Base-by-base conservation (phyloP, 2,888 invertebrate species). In the Lithophane semibrunnea region DNA sequence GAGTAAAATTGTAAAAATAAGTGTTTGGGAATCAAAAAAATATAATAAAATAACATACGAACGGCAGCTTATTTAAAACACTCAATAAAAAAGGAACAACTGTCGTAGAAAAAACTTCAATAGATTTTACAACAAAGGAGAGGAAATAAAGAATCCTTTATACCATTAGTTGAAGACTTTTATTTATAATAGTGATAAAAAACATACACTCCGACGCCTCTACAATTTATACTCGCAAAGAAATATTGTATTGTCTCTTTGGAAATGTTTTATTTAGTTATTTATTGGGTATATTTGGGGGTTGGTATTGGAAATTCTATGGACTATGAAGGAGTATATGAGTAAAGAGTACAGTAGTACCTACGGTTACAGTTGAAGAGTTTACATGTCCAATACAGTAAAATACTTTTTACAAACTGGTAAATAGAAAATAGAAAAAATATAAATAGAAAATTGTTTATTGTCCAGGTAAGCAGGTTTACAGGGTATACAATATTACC, bases 181-280 rank as follows among this genome's bases (percentile, higher is more conserved):
- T 86, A 88, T 88, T 86, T 86, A 82, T 85, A 72, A 75, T 18
- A 47, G 65, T 74, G 74, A 88, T 86, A 87, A 86, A 80, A 86
- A 80, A 86, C 75, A 80, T 44, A 82, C 77, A 71, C 81, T 69
- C 54, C 58, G 75, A 80, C 75, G 79, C 86, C 61, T 78, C 65
- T 65, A 70, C 75, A 72, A 83, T 79, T 81, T 83, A 79, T 83
- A 72, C 24, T 68, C 63, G 10, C 70, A 73, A 77, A 76, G 76
- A 76, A 78, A 82, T 69, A 73, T 61, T 44, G 37, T 75, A 67
- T 60, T 69, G 74, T 81, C 73, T 79, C 68, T 75, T 74, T 73
- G 63, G 16, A 37, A 75, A 66, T 49, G 1, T 8, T 75, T 52
- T 70, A 47, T 65, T 29, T 64, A 0, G 16, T 7, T 44, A 75